Conservation (phyloP, 1,140 invertebrate genomes). For the Diuraphis noxia region DNA sequence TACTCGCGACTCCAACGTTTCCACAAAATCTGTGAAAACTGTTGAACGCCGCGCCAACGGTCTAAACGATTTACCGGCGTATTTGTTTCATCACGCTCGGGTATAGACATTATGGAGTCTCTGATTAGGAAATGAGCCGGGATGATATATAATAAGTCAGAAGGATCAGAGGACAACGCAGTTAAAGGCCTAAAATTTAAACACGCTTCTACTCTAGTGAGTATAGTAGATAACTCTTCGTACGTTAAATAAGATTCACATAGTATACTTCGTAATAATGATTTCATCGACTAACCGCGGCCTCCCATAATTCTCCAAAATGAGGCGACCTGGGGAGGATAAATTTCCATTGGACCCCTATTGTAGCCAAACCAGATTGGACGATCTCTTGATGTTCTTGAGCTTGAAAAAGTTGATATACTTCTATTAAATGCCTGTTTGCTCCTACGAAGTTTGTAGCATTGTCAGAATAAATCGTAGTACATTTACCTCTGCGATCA, state of each 20-base stretch:
- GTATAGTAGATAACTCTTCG: not conserved
- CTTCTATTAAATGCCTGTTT: conserved; percentile 54
- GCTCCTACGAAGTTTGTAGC: conserved; percentile 58
- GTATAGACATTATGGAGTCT: not conserved
- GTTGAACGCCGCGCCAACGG: not conserved
- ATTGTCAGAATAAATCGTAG: conserved; percentile 58
- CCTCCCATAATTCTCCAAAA: not conserved
- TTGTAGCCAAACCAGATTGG: not conserved
- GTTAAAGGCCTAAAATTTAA: not conserved
- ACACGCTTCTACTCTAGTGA: not conserved
- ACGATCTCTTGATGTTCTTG: not conserved
- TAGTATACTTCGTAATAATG: not conserved
- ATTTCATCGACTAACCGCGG: not conserved
- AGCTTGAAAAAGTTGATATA: not conserved
- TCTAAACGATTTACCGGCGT: not conserved
- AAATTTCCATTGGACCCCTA: not conserved
- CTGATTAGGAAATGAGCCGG: not conserved
- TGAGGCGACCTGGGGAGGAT: not conserved
- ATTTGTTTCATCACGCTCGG: not conserved
- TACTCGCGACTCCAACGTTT: not conserved
- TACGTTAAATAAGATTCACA: not conserved
- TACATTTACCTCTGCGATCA: conserved; percentile 55
- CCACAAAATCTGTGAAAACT: not conserved
- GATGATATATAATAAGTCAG: not conserved
- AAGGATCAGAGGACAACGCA: not conserved